phyloP scores from a whole-genome alignment of 2,113 vertebrate genomes.

The Guaruba guarouba region DNA sequence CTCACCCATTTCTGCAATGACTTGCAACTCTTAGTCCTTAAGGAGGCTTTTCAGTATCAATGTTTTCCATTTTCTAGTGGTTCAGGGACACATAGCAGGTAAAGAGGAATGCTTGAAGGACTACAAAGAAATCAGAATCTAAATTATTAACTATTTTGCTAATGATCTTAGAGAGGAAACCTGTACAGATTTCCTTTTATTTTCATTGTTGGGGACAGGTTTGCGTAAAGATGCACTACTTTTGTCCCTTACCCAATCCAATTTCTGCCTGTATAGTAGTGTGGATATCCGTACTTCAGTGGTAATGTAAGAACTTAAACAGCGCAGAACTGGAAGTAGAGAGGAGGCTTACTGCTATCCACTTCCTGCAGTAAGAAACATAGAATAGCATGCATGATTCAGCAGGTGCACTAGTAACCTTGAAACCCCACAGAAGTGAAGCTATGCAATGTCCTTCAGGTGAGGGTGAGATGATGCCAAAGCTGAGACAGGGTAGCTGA shows the following conservation, averaged over 20 bases:
- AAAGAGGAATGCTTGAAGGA: neutral
- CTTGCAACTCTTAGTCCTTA: neutral
- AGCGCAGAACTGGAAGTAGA: neutral
- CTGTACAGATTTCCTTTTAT: neutral
- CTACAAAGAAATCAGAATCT: neutral
- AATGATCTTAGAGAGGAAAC: neutral
- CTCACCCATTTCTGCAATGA: neutral
- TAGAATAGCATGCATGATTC: neutral
- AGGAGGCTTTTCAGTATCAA: neutral
- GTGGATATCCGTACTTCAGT: accelerated
- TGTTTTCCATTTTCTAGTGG: neutral
- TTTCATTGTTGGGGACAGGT: neutral
- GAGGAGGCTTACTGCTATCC: neutral
- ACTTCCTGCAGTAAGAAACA: neutral
- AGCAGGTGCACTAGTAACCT: neutral
- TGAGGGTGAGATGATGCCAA: neutral
- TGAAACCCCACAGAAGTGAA: neutral
- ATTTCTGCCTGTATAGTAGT: neutral
- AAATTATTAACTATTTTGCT: neutral
- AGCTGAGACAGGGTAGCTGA: neutral
- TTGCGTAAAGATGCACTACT: neutral
- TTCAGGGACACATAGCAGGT: neutral
- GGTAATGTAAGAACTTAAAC: neutral
- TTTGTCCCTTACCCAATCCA: neutral
- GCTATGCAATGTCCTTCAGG: neutral